A percentile compares a stretch with the other conserved stretches of the same genome.
Evolutionary conservation across 2,888 invertebrate species (phyloP).

Genomic region (Phortica okadai): DNA sequence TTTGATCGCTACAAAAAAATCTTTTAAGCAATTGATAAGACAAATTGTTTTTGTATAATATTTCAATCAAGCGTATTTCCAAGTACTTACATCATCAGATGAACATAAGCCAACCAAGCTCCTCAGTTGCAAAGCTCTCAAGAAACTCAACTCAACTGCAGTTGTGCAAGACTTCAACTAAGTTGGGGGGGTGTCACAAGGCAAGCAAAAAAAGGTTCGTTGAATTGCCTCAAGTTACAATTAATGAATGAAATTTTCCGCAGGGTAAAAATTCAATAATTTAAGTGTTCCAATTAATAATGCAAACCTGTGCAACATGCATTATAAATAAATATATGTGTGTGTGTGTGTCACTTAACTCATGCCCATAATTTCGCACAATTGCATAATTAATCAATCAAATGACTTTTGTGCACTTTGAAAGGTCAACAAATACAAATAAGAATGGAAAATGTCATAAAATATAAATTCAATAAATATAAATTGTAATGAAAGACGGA

Average conservation of each 20-base stretch:
- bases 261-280: slow-evolving; percentile 54
- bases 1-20: no score
- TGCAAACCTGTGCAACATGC: slow-evolving; percentile 51
- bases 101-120: no score
- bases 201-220: not conserved
- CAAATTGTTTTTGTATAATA: not conserved
- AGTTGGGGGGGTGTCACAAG: no score
- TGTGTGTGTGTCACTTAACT: not conserved
- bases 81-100: no score
- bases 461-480: not conserved
- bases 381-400: slow-evolving; percentile 16
- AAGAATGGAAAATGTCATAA: not conserved
- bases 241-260: not conserved
- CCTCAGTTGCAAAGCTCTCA: no score
- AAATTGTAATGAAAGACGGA: slow-evolving; percentile 13
- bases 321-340: not conserved
- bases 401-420: not conserved
- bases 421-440: not conserved
- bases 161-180: not conserved
- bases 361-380: not conserved
- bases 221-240: not conserved
- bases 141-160: not conserved
- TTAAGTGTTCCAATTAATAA: slow-evolving; percentile 69
- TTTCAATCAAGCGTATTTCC: not conserved
- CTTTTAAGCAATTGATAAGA: no score